Conservation (phyloP, 2,113 vertebrate species). For the Platycercus adscitus region DNA sequence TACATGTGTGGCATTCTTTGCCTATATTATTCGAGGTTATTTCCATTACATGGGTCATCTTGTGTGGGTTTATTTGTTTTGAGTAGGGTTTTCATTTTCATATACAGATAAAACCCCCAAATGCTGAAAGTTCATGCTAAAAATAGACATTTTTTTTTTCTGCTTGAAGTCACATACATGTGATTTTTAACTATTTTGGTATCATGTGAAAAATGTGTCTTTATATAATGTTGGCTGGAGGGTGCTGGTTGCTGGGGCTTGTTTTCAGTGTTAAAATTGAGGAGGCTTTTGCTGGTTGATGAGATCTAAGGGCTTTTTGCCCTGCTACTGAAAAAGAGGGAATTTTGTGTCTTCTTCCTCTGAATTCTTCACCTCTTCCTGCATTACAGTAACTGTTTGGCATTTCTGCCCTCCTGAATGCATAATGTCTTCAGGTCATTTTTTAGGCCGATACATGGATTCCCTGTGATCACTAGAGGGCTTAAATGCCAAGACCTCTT, state of each 20-base stretch:
- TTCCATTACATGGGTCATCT: neutral
- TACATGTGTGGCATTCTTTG: neutral
- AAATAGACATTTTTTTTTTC: neutral
- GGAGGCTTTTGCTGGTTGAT: neutral
- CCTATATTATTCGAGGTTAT: neutral
- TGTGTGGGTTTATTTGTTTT: neutral
- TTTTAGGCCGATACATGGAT: neutral
- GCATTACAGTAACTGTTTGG: neutral
- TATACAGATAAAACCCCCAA: neutral
- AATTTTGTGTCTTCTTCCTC: neutral
- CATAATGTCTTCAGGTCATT: neutral
- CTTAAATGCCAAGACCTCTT: neutral
- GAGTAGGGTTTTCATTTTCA: neutral
- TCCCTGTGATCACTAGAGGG: constrained; percentile 4
- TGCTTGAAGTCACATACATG: neutral
- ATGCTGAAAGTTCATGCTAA: neutral
- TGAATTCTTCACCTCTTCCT: neutral
- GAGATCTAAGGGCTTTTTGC: neutral
- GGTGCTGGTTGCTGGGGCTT: neutral
- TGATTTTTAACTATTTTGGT: neutral
- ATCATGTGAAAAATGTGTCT: neutral
- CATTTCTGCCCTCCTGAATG: neutral
- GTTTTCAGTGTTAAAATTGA: neutral
- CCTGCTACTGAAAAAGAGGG: neutral
- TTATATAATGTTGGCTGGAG: neutral